phyloP scores from a whole-genome alignment of 2,888 invertebrate genomes.

The Atrina japonica region DNA sequence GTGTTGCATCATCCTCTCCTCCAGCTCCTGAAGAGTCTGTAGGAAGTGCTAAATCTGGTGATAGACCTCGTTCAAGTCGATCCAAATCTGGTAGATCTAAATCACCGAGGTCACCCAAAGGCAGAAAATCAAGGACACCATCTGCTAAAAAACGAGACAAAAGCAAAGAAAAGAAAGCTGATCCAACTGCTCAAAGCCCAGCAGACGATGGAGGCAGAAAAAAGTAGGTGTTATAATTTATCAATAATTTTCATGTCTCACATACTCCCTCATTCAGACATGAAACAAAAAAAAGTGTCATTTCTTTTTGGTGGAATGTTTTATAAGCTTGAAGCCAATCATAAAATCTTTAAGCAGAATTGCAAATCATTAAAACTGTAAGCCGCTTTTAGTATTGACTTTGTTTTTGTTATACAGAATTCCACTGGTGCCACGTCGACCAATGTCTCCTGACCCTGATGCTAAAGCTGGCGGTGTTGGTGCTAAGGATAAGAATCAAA shows the following conservation, averaged over 20 bases:
- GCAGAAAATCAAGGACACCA: slow-evolving; percentile 69
- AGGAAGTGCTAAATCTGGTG: slow-evolving; percentile 60
- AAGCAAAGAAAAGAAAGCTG: slow-evolving; percentile 65
- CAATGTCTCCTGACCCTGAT: slow-evolving; percentile 74
- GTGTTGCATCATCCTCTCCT: slow-evolving; percentile 59
- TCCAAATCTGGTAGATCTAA: slow-evolving; percentile 66
- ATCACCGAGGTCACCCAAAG: slow-evolving; percentile 58
- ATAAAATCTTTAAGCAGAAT: too few relatives aligned
- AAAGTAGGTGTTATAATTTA: slow-evolving; percentile 39
- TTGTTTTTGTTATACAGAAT: too few relatives aligned
- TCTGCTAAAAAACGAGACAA: slow-evolving; percentile 70
- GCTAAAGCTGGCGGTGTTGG: slow-evolving; percentile 67
- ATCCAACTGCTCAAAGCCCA: slow-evolving; percentile 48
- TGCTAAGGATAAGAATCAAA: slow-evolving; percentile 68
- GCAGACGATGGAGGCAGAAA: slow-evolving; percentile 45
- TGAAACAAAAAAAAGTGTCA: not conserved
- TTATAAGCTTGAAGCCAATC: too few relatives aligned
- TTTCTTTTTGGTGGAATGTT: not conserved
- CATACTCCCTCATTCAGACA: too few relatives aligned
- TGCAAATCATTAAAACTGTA: too few relatives aligned
- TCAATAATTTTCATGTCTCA: too few relatives aligned
- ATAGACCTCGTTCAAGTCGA: slow-evolving; percentile 58
- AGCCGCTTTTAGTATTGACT: too few relatives aligned
- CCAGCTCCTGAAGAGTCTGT: slow-evolving; percentile 59
- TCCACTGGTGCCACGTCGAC: slow-evolving; percentile 77